Conservation (phyloP, 2,113 vertebrate species). For the Labeo catla region DNA sequence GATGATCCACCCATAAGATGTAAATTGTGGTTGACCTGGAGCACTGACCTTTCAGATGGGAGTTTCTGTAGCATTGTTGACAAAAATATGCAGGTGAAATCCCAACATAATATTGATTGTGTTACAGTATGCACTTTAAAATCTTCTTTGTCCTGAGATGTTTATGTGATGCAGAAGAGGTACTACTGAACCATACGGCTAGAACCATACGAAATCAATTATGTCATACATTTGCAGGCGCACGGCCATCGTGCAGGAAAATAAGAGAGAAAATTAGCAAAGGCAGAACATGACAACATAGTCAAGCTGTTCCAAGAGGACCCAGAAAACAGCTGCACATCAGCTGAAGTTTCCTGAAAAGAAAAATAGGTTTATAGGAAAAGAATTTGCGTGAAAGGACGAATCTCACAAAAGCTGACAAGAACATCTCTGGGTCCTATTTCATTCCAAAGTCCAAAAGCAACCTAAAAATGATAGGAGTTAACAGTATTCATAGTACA, state of each 20-base stretch:
- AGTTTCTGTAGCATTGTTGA: background rate
- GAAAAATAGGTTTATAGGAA: background rate
- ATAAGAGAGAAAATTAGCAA: slow-evolving; percentile 37
- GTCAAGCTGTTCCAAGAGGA: slow-evolving; percentile 46
- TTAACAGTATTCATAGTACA: background rate
- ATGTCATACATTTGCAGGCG: slow-evolving; percentile 36
- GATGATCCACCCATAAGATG: background rate
- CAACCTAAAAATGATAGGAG: background rate
- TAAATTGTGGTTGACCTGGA: background rate
- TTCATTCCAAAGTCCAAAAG: background rate
- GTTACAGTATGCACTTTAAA: background rate
- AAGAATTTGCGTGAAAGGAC: background rate
- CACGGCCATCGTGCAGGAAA: slow-evolving; percentile 40
- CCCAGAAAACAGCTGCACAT: slow-evolving; percentile 65
- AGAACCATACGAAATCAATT: slow-evolving; percentile 48
- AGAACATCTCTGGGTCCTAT: background rate
- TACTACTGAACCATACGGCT: background rate
- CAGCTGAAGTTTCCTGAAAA: slow-evolving; percentile 52
- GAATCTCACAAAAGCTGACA: background rate
- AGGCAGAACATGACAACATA: slow-evolving; percentile 38
- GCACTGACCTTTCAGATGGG: background rate
- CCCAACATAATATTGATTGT: background rate
- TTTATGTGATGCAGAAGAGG: slow-evolving; percentile 8
- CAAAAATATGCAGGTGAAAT: slow-evolving; percentile 6
- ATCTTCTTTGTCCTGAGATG: background rate